Evolutionary conservation across 1,140 invertebrate genomes (phyloP), one percentile per base, ranked within the genome.

Genomic region (Homarus americanus): DNA sequence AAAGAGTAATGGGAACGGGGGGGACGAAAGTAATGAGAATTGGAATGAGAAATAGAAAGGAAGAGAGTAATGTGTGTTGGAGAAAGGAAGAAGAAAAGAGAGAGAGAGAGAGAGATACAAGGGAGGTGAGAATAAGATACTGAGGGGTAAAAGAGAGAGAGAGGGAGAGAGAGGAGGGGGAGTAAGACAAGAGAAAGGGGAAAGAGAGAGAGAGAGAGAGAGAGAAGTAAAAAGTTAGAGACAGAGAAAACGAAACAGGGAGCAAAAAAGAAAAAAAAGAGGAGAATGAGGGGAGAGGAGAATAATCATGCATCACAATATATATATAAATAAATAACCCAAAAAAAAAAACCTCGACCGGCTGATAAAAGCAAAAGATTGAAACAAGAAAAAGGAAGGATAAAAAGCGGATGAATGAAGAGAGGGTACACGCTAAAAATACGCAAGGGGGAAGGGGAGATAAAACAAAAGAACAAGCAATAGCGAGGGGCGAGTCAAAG

Each of bases 401-500:
- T n/a, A 84, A 49, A 72, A 49, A 84, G 69, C 63, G 82, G n/a
- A 73, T 38, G 82, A 84, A 73, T 41, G 66, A 72, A 63, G 69
- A 73, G 69, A 63, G 69, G 69, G 63, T 73, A 72, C 44, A 41
- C 49, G 41, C 40, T 34, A 78, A 78, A 78, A 78, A 41, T 78
- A 40, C 75, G 41, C 5, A 34, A 40, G 75, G 75, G 75, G 75
- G 41, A 78, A 78, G 75, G 75, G 75, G 75, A 44, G 41, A 78
- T 78, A 78, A 78, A 84, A 84, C 82, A 84, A 84, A 84, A 84
- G 82, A 84, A 84, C 82, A 84, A 84, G 82, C 82, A 84, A 84
- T 73, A 84, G 82, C 82, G 82, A 84, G 53, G 82, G 82, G 82
- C 63, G 82, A 84, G 63, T 84, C 82, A 84, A 84, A 84, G 82